phyloP scores from a whole-genome alignment of 35 echinoderm and acorn worm genomes.

The Acanthaster planci region DNA sequence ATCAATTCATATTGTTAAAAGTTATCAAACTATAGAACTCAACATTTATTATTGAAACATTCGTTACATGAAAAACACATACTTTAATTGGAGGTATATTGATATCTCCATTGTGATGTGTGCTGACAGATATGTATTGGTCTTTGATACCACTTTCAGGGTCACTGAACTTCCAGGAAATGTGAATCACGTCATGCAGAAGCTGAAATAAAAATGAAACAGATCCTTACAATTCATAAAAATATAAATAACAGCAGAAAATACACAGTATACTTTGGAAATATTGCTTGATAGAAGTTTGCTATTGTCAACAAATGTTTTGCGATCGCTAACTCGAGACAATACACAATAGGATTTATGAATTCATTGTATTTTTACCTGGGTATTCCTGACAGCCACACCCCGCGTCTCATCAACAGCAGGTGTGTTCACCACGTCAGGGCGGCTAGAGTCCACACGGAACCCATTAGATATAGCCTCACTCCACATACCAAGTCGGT shows the following conservation, averaged over 20 bases:
- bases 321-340: too few species aligned
- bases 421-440: neutral
- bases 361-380: conserved; percentile 25
- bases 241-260: neutral
- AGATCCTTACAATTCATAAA: too few species aligned
- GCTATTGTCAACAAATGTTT: too few species aligned
- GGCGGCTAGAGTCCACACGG: conserved; percentile 33
- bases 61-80: neutral
- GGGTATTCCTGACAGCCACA: neutral
- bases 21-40: neutral
- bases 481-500: conserved; percentile 40
- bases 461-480: conserved; percentile 42
- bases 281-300: too few species aligned
- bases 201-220: conserved; percentile 31
- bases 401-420: conserved; percentile 3
- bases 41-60: neutral
- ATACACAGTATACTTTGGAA: too few species aligned
- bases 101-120: conserved; percentile 41
- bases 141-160: conserved; percentile 35
- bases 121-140: conserved; percentile 38
- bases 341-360: too few species aligned
- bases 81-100: conserved; percentile 38
- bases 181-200: conserved; percentile 1
- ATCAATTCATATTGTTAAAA: neutral
- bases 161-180: conserved; percentile 47